Evolutionary conservation across 2,113 vertebrate species (phyloP), one percentile per base, ranked within the genome.

Genomic region (Leptobrachium leishanense): DNA sequence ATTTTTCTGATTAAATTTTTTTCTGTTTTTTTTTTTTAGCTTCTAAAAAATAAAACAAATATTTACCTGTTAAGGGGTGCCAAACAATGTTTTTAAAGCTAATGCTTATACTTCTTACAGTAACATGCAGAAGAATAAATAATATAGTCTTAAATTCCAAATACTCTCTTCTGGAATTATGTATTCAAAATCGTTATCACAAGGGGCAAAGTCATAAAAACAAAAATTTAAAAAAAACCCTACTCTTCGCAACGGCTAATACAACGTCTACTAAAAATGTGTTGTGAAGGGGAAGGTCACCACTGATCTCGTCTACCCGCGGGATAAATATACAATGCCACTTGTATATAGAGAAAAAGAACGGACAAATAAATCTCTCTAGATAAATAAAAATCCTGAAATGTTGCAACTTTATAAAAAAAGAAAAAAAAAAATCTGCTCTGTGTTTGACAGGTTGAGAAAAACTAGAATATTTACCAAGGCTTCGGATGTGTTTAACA

Each of bases 21-120:
- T 55, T 53, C 6, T 65, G 46, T 55, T 12, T 54, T n/a, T 53
- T 54, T 15, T n/a, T 73, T 15, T 40, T 1, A 31, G 0, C 20
- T 31, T 31, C 13, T 39, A 43, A 44, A 72, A 15, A 66, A n/a
- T n/a, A n/a, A n/a, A n/a, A 76, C 39, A 67, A 31, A 40, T 9
- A 31, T 79, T 10, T 5, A 68, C 64, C 78, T 74, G 10, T n/a
- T 20, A 8, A 42, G 15, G 7, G 6, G 46, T 67, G 46, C 46
- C 43, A 44, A 5, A 43, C 50, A 54, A 5, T 65, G 71, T 59
- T 6, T 31, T 50, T 68, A 80, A 74, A 90, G 87, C 41, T 82
- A 90, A 88, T 90, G 85, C 86, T 31, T 88, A 86, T 43, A 70
- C 87, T 89, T 83, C 74, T 76, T 46, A 85, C 83, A 85, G 83